Conservation (phyloP, 2,888 invertebrate genomes). For the Cordylochernes scorpioides region DNA sequence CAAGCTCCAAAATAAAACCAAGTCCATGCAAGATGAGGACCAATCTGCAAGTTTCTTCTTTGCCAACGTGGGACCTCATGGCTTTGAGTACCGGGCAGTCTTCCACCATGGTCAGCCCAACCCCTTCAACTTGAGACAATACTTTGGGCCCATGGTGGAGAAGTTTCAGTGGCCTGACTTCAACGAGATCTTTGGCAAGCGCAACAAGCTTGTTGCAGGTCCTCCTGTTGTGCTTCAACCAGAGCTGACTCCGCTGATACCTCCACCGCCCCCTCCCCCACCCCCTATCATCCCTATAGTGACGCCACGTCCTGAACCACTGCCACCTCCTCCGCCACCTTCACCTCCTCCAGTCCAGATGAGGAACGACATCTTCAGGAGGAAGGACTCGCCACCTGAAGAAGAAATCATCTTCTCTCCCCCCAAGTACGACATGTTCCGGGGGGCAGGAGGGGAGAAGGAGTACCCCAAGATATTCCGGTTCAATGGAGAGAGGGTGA, state of each 20-base stretch:
- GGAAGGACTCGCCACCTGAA: neutral
- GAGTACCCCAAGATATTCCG: constrained; percentile 11
- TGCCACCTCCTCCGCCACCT: neutral
- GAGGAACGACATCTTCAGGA: neutral
- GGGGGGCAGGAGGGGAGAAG: neutral
- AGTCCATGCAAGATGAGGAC: neutral
- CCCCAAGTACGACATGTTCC: no score
- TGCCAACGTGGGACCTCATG: constrained; percentile 12
- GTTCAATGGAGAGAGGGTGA: constrained; percentile 12
- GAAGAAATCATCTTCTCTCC: no score
- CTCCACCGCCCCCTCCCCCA: neutral
- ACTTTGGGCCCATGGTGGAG: neutral
- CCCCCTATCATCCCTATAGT: neutral
- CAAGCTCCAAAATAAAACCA: neutral
- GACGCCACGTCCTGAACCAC: neutral
- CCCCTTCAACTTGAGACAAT: neutral
- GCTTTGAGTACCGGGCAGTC: constrained; percentile 12
- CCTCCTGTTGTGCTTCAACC: no score
- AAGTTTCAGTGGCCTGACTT: neutral
- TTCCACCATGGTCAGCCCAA: constrained; percentile 6
- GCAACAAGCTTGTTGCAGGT: no score
- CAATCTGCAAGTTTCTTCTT: constrained; percentile 10
- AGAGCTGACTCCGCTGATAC: neutral
- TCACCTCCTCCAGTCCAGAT: neutral
- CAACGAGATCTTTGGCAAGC: neutral